Percentiles rank a stretch among this genome's conserved stretches.
Evolutionary conservation across 2,888 invertebrate genomes (phyloP).

Genomic region (Pseudanteris insignis): DNA sequence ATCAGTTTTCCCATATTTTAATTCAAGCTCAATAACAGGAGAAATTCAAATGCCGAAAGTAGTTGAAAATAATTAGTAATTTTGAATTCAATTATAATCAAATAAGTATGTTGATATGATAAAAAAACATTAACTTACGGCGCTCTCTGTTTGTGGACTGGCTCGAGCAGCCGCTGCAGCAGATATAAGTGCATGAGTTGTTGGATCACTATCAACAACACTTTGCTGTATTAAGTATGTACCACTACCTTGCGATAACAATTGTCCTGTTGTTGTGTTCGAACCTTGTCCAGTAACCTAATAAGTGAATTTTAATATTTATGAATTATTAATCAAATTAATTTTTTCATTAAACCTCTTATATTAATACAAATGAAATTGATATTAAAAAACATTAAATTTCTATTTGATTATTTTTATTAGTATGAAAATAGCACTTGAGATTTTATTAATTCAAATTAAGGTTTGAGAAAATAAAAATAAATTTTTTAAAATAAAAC

Average conservation of each 20-base stretch:
- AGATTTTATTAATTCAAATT: too few relatives aligned
- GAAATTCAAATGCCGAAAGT: conserved; percentile 21
- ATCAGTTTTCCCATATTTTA: too few relatives aligned
- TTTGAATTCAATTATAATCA: conserved; percentile 6
- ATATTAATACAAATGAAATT: conserved; percentile 1
- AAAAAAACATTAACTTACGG: conserved; percentile 68
- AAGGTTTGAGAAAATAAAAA: too few relatives aligned
- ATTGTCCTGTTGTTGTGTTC: conserved; percentile 62
- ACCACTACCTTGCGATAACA: conserved; percentile 66
- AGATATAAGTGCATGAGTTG: conserved; percentile 68
- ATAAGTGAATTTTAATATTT: too few relatives aligned
- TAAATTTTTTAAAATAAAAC: too few relatives aligned
- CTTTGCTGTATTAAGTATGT: conserved; percentile 76
- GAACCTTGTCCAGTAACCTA: conserved; percentile 64
- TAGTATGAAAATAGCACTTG: too few relatives aligned
- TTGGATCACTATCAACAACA: conserved; percentile 74
- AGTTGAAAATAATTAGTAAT: conserved; percentile 6
- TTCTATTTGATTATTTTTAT: too few relatives aligned
- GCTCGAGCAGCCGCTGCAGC: conserved; percentile 70
- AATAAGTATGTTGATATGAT: not conserved
- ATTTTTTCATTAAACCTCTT: not conserved
- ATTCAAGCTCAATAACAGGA: too few relatives aligned
- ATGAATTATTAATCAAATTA: conserved; percentile 11
- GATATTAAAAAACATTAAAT: not conserved
- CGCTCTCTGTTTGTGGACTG: conserved; percentile 75